phyloP scores from a whole-genome alignment of 2,797 vertebrate species.

The Synanceia verrucosa region DNA sequence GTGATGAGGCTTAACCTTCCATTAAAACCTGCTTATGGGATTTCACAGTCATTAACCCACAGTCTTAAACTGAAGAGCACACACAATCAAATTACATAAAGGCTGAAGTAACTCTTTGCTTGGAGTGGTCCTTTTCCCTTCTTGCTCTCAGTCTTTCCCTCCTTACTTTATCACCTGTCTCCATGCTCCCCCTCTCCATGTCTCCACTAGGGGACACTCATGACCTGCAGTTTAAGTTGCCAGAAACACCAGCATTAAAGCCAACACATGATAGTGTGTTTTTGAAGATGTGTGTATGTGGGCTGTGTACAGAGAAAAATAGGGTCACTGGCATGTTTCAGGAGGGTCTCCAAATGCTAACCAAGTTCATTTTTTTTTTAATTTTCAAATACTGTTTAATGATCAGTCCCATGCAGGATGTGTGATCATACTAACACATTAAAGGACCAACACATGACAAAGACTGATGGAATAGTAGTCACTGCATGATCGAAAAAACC shows the following conservation, averaged over 20 bases:
- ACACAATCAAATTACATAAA: constrained; percentile 18
- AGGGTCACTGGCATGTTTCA: constrained; percentile 19
- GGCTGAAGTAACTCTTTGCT: neutral
- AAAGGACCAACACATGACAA: neutral
- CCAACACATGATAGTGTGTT: neutral
- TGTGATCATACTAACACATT: constrained; percentile 6
- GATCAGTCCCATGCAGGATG: neutral
- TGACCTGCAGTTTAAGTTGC: neutral
- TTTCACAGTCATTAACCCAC: constrained; percentile 59
- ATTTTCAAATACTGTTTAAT: constrained; percentile 29
- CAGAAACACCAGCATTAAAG: neutral
- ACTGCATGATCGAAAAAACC: neutral
- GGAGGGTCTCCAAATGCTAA: constrained; percentile 14
- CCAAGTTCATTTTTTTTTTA: too few species aligned
- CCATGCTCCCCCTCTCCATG: too few species aligned
- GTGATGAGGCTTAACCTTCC: constrained; percentile 53
- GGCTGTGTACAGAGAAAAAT: neutral
- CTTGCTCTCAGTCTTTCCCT: neutral
- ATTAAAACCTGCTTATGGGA: constrained; percentile 49
- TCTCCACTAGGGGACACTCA: constrained; percentile 65
- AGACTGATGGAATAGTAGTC: neutral
- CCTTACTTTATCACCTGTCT: neutral
- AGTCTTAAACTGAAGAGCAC: constrained; percentile 28
- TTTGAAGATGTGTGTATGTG: neutral
- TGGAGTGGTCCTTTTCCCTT: neutral